phyloP scores from a whole-genome alignment of 2,888 invertebrate species.

The Chloromyia formosa region DNA sequence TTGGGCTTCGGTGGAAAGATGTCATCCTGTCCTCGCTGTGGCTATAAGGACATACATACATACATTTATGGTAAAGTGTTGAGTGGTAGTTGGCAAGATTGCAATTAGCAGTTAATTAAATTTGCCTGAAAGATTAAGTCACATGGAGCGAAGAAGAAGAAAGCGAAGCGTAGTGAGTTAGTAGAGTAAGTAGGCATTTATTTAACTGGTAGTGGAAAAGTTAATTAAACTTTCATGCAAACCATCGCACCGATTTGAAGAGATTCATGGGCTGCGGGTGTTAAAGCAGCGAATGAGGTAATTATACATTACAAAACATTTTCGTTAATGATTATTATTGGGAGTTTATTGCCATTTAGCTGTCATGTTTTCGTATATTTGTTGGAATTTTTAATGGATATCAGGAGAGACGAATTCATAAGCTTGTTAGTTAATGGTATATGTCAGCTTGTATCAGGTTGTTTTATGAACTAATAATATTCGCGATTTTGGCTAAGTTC shows the following conservation, averaged over 20 bases:
- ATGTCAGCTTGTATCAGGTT: no score
- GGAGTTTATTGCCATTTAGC: slow-evolving; percentile 31
- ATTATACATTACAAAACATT: slow-evolving; percentile 10
- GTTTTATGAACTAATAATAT: no score
- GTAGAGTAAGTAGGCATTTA: background rate
- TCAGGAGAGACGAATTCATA: no score
- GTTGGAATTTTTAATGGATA: no score
- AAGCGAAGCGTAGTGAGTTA: background rate
- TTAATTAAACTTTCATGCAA: slow-evolving; percentile 41
- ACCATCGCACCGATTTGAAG: slow-evolving; percentile 39
- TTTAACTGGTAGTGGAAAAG: slow-evolving; percentile 25
- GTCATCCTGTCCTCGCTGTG: background rate
- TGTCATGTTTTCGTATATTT: no score
- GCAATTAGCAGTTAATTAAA: slow-evolving; percentile 42
- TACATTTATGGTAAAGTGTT: background rate
- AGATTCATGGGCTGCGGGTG: background rate
- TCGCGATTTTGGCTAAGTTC: no score
- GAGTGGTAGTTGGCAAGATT: slow-evolving; percentile 16
- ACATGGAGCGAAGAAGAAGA: background rate
- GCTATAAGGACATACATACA: background rate
- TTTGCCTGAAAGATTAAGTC: slow-evolving; percentile 35
- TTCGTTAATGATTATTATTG: slow-evolving; percentile 34
- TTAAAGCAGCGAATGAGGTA: background rate
- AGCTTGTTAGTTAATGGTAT: no score
- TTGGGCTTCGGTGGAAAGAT: slow-evolving; percentile 10